phyloP scores from a whole-genome alignment of 2,888 invertebrate species.

The Lamellibrachia satsuma region DNA sequence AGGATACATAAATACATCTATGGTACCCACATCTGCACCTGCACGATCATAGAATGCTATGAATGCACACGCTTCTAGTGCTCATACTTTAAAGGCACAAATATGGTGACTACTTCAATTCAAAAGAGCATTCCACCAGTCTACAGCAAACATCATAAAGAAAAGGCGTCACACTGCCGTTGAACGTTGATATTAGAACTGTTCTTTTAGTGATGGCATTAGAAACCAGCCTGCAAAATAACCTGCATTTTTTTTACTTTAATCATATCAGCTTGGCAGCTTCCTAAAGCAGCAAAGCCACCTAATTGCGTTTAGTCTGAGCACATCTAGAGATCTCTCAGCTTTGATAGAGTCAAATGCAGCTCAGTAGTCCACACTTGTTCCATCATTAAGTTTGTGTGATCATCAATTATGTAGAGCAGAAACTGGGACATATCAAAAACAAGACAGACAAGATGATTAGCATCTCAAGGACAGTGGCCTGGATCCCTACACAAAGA shows the following conservation, averaged over 20 bases:
- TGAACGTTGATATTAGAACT: not conserved
- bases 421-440: not conserved
- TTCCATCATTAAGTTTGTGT: not conserved
- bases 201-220: not conserved
- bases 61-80: not conserved
- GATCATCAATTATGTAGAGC: not conserved
- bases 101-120: not conserved
- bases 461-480: not conserved
- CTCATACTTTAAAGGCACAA: not conserved
- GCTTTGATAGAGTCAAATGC: conserved; percentile 4
- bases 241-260: not conserved
- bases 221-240: not conserved
- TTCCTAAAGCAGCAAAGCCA: not conserved
- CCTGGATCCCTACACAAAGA: not conserved
- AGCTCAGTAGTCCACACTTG: not conserved
- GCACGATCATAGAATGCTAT: not conserved
- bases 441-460: not conserved
- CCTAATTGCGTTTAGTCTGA: not conserved
- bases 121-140: not conserved
- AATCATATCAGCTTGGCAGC: not conserved
- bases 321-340: not conserved
- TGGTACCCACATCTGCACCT: not conserved
- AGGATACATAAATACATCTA: not conserved
- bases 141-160: not conserved
- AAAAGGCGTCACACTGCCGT: not conserved